Conservation (phyloP, 2,113 vertebrate genomes). For the Colistium nudipinnis region DNA sequence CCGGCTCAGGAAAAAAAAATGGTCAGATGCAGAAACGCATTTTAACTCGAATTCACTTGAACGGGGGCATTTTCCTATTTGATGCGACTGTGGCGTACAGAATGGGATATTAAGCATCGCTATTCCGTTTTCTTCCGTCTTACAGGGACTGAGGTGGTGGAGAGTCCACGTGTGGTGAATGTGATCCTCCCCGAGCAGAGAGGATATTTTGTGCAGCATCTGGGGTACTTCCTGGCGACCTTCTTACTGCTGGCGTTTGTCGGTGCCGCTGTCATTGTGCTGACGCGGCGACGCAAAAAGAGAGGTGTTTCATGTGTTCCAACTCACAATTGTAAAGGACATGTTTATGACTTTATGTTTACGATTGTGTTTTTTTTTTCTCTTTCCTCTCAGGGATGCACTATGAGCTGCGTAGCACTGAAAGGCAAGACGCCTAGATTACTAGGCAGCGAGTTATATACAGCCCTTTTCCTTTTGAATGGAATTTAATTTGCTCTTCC, state of each 20-base stretch:
- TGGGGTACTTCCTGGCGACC: slow-evolving; percentile 91
- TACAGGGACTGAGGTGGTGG: slow-evolving; percentile 81
- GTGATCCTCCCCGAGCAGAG: slow-evolving; percentile 90
- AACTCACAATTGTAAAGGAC: neutral
- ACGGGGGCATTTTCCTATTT: too few species aligned
- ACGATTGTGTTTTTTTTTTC: neutral
- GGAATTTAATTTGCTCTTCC: neutral
- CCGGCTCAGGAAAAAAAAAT: slow-evolving; percentile 8
- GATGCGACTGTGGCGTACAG: too few species aligned
- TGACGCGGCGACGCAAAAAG: slow-evolving; percentile 84
- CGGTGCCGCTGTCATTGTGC: slow-evolving; percentile 81
- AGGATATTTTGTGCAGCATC: slow-evolving; percentile 89
- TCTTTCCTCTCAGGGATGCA: slow-evolving; percentile 74
- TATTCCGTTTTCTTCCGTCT: neutral
- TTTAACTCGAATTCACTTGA: too few species aligned
- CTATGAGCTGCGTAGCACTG: slow-evolving; percentile 65
- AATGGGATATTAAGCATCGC: neutral
- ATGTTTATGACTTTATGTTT: neutral
- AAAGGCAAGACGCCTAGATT: slow-evolving; percentile 62
- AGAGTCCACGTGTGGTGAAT: slow-evolving; percentile 86
- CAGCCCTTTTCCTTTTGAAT: neutral
- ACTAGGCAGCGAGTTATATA: neutral
- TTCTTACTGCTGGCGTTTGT: slow-evolving; percentile 89
- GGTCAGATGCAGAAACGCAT: slow-evolving; percentile 11
- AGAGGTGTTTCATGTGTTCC: slow-evolving; percentile 80